phyloP scores from a whole-genome alignment of 2,888 invertebrate genomes.

The Hirtodrosophila trivittata region DNA sequence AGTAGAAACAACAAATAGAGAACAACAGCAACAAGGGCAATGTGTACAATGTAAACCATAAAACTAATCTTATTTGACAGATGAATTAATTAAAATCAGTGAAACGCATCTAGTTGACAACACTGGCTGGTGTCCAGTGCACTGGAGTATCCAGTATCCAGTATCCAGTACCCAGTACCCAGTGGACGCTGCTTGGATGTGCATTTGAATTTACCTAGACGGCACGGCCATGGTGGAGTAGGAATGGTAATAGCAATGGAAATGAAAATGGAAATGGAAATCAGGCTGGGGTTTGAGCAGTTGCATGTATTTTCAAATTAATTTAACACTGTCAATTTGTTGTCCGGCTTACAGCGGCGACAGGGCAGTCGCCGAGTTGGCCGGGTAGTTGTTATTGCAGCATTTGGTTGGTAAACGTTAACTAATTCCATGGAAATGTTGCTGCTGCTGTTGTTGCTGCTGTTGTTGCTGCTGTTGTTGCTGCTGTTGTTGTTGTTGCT shows the following conservation, averaged over 20 bases:
- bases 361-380: constrained; percentile 38
- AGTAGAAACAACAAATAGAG: constrained; percentile 2
- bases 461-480: constrained; percentile 25
- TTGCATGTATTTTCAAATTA: constrained; percentile 79
- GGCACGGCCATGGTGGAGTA: constrained; percentile 22
- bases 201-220: constrained; percentile 68
- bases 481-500: constrained; percentile 11
- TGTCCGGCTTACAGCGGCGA: constrained; percentile 67
- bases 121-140: constrained; percentile 21
- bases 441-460: constrained; percentile 49
- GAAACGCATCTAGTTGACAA: constrained; percentile 72
- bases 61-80: constrained; percentile 82
- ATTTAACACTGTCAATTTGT: constrained; percentile 79
- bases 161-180: constrained; percentile 6
- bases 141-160: constrained; percentile 18
- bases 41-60: constrained; percentile 73
- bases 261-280: constrained; percentile 15
- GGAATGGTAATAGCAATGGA: constrained; percentile 21
- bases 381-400: constrained; percentile 40
- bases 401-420: constrained; percentile 76
- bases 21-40: constrained; percentile 25
- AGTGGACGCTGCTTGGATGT: constrained; percentile 20
- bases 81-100: constrained; percentile 82
- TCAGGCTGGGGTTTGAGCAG: constrained; percentile 21
- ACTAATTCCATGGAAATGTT: constrained; percentile 80